Evolutionary conservation across 2,888 invertebrate species (phyloP), one percentile per base, ranked within the genome.

Genomic region (Trichopria drosophilae): DNA sequence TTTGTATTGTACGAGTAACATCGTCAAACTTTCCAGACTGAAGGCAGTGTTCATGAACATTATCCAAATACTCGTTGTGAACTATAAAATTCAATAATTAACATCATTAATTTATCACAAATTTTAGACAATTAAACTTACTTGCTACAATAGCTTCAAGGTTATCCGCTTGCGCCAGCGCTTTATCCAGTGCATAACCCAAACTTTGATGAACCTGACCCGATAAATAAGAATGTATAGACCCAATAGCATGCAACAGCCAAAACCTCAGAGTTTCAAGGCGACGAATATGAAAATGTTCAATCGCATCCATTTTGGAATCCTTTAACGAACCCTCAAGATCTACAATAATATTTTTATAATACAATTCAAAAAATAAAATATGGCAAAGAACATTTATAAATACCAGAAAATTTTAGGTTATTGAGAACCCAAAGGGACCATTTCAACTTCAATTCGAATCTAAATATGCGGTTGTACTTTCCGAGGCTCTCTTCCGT

Each of bases 391-490:
- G 24, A 40, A 34, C 3, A 19, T 22, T 43, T 4, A 12, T 23
- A 15, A 24, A 23, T 58, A 75, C 75, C 73, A 39, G 55, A 55
- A 59, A 80, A 81, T 46, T 64, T 63, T 10, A 82, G 62, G 55
- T 77, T 78, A 58, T 79, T 78, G 32, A 82, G 62, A 2, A 79
- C 76, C 76, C 79, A 80, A 12, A 78, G 57, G 4, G 80, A 79
- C 79, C 80, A 81, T 61, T 81, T 82, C 0, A 82, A 67, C 67
- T 80, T 81, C 4, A 82, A 62, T 34, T 81, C 71, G 41, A 81
- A 78, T 18, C 76, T 68, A 61, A 82, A 81, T 12, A 81, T 68
- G 10, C 67, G 64, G 50, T 77, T 77, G 48, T 77, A 77, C 39
- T 69, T 69, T 5, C 58, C 58, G 35, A 76, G 58, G 7, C 68